phyloP scores from a whole-genome alignment of 2,113 vertebrate genomes.

The Leiothrix lutea region DNA sequence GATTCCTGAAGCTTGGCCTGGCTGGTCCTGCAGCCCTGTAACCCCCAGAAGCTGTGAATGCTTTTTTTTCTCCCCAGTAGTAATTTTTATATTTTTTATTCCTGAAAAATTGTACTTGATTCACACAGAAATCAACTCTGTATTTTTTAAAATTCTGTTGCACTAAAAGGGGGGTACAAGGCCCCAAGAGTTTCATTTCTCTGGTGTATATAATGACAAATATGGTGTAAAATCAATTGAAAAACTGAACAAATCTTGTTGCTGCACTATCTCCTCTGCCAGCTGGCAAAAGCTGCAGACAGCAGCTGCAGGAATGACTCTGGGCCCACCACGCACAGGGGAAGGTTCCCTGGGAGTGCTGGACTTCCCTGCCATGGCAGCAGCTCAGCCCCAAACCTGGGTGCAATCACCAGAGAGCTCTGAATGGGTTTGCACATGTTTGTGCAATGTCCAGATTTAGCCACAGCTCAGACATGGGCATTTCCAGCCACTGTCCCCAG shows the following conservation, averaged over 20 bases:
- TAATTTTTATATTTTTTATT: neutral
- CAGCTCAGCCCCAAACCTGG: neutral
- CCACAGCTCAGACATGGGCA: neutral
- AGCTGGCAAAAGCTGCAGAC: neutral
- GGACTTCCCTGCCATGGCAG: neutral
- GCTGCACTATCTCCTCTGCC: neutral
- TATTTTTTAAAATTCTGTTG: constrained; percentile 11
- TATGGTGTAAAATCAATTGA: neutral
- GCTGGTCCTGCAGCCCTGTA: neutral
- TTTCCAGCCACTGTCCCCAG: neutral
- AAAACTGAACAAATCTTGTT: neutral
- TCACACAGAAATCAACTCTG: neutral
- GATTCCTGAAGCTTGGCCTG: neutral
- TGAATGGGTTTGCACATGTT: neutral
- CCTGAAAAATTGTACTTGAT: constrained; percentile 35
- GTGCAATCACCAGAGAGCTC: neutral
- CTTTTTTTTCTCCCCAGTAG: neutral
- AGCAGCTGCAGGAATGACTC: neutral
- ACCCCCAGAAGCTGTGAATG: neutral
- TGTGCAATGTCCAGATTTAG: neutral
- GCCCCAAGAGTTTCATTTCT: neutral
- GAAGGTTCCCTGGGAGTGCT: neutral
- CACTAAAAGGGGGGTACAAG: constrained; percentile 6
- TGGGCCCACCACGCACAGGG: neutral
- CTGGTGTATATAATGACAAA: neutral